Evolutionary conservation across 2,888 invertebrate species (phyloP).

Genomic region (Heliconius charithonia): DNA sequence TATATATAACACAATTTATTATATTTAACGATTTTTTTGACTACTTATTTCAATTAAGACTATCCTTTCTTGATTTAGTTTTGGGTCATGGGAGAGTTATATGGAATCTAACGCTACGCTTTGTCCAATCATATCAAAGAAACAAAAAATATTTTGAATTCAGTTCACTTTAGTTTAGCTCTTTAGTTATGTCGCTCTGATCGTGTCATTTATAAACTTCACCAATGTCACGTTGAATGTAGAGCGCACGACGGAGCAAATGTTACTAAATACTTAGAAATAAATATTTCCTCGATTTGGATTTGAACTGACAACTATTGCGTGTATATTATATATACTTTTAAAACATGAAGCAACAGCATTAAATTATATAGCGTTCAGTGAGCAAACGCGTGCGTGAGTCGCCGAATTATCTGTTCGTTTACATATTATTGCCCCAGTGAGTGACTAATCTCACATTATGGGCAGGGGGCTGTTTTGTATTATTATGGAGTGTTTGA

Average conservation of each 20-base stretch:
- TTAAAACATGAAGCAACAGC: background rate
- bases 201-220: too few relatives aligned
- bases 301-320: too few relatives aligned
- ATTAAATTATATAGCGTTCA: slow-evolving; percentile 4
- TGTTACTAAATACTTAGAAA: too few relatives aligned
- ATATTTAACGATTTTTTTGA: background rate
- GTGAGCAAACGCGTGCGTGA: slow-evolving; percentile 47
- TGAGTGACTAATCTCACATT: background rate
- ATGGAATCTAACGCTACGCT: background rate
- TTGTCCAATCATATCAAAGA: background rate
- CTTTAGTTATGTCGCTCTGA: too few relatives aligned
- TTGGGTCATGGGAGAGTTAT: background rate
- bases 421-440: slow-evolving; percentile 26
- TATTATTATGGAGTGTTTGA: background rate
- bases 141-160: background rate
- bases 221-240: too few relatives aligned
- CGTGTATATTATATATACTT: background rate
- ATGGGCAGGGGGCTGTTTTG: background rate
- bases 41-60: background rate
- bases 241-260: too few relatives aligned
- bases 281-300: too few relatives aligned
- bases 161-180: too few relatives aligned
- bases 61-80: background rate
- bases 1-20: background rate
- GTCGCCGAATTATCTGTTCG: slow-evolving; percentile 34